Base-by-base conservation (phyloP, 30 jellyfish, hydroid and myxozoan genomes). In the Hydractinia echinata region DNA sequence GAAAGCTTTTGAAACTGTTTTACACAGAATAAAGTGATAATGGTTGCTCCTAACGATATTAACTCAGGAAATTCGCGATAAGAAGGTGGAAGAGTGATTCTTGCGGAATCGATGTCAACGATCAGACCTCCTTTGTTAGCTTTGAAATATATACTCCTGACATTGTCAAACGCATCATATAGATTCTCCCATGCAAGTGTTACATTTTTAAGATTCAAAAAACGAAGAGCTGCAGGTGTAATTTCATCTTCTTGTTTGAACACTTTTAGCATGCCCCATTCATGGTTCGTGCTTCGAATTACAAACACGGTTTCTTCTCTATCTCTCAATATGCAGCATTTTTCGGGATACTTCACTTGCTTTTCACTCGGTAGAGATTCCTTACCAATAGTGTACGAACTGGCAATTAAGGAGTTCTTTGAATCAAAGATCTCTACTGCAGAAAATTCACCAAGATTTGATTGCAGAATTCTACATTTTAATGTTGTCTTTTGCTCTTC, bases 191-290 rank as follows among this genome's bases (percentile, higher is more conserved):
- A 80, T 21, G 18, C 55, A 14, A 5, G 82, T 4, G 21, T 60
- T 20, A 51, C 51, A n/a, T 44, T 66, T 67, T 54, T 10, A 10
- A 80, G 21, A 61, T 80, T 80, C 83, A 80, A 20, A 61, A 80
- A 80, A 13, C 21, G 14, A 5, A 80, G 50, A 11, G 19, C 13
- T 48, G 16, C 16, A 18, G 82, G 83, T 5, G 52, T 18, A 8
- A 19, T 68, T 8, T 80, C 70, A 80, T 80, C 82, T 64, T 7
- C 18, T 44, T 64, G 19, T 61, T 80, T 51, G 69, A 68, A 48
- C 39, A 80, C 83, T 80, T 80, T 60, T 5, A 80, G 85, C 61
- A 80, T 20, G 51, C 84, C 87, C 66, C 84, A 56, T 51, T 80
- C 87, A 14, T 51, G 53, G 53, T 80, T 80, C 6, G 87, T 80